Evolutionary conservation across 2,888 invertebrate species (phyloP).

Genomic region (Xestobium rufovillosum): DNA sequence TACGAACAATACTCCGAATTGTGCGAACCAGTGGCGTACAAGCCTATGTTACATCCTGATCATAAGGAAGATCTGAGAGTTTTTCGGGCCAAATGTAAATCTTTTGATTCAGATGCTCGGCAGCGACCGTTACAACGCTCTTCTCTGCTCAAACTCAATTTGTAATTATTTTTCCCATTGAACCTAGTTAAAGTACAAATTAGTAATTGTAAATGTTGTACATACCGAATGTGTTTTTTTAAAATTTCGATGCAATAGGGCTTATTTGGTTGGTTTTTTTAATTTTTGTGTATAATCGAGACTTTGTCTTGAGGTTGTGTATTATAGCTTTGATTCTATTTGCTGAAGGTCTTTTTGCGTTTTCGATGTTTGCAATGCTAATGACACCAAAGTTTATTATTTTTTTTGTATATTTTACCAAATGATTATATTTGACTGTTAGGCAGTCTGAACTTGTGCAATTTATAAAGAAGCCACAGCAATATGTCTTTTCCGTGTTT

Average conservation of each 20-base stretch:
- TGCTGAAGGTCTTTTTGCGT: neutral
- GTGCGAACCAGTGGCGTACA: slow-evolving; percentile 68
- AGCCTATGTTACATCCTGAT: slow-evolving; percentile 78
- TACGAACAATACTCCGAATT: slow-evolving; percentile 59
- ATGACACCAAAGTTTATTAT: slow-evolving; percentile 34
- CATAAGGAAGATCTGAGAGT: slow-evolving; percentile 63
- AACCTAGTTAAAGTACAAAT: neutral
- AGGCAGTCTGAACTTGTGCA: slow-evolving; percentile 1
- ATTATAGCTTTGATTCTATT: neutral
- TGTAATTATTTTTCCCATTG: neutral
- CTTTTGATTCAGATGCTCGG: slow-evolving; percentile 53
- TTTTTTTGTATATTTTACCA: slow-evolving; percentile 20
- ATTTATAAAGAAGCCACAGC: slow-evolving; percentile 1
- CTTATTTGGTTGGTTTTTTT: neutral
- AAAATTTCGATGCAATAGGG: neutral
- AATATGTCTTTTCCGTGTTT: neutral
- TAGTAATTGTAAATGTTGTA: neutral
- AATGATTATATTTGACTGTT: neutral
- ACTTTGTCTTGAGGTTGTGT: neutral
- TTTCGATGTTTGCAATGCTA: slow-evolving; percentile 32
- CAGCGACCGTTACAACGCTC: slow-evolving; percentile 20
- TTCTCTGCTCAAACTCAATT: slow-evolving; percentile 22
- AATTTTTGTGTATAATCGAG: neutral
- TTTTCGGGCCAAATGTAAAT: slow-evolving; percentile 72
- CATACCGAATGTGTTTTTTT: slow-evolving; percentile 1